phyloP scores from a whole-genome alignment of 2,797 vertebrate species.

The Artibeus lituratus region DNA sequence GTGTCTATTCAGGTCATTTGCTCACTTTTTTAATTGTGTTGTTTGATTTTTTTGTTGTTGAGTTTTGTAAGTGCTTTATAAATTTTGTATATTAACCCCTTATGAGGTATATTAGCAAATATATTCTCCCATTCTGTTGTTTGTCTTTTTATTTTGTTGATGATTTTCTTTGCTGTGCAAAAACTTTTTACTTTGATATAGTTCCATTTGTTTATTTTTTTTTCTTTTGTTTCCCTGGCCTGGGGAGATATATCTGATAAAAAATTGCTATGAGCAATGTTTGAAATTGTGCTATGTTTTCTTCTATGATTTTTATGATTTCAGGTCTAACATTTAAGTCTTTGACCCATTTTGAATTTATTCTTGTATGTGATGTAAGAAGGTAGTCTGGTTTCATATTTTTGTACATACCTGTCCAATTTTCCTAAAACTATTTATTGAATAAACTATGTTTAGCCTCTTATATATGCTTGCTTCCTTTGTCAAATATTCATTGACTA shows the following conservation, averaged over 20 bases:
- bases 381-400: too few relatives aligned
- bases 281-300: too few relatives aligned
- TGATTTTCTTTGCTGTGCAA: background rate
- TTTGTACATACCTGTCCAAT: too few relatives aligned
- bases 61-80: background rate
- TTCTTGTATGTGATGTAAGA: too few relatives aligned
- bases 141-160: background rate
- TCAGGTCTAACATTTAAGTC: too few relatives aligned
- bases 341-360: too few relatives aligned
- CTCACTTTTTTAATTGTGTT: background rate
- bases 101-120: background rate
- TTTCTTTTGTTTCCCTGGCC: background rate
- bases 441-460: too few relatives aligned
- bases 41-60: background rate
- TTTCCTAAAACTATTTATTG: too few relatives aligned
- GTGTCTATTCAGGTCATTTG: background rate
- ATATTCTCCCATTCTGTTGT: background rate
- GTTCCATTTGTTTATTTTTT: background rate
- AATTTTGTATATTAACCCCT: background rate
- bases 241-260: background rate
- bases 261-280: too few relatives aligned
- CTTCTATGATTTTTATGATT: too few relatives aligned
- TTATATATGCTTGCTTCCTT: too few relatives aligned
- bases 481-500: too few relatives aligned
- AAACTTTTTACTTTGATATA: background rate